Conservation (phyloP, 2,888 invertebrate genomes). For the Lasius fuliginosus region DNA sequence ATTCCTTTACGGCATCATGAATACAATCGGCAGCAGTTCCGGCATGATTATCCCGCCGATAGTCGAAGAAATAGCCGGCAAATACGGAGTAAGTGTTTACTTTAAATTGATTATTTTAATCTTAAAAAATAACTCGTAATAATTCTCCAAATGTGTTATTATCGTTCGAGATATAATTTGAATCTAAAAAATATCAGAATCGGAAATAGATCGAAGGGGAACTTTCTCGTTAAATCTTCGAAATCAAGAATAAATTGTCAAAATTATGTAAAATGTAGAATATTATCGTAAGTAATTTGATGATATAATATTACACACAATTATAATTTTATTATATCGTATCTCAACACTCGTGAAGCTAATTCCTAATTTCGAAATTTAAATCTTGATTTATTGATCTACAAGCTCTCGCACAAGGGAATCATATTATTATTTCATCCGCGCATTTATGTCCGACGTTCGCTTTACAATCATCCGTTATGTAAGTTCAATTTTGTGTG, state of each 20-base stretch:
- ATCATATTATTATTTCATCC: neutral
- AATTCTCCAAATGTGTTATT: neutral
- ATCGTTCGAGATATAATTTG: neutral
- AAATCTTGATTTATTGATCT: neutral
- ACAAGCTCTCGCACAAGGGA: neutral
- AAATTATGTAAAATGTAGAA: neutral
- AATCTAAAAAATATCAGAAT: neutral
- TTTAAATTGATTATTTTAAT: conserved; percentile 15
- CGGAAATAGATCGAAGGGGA: neutral
- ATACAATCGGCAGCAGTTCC: conserved; percentile 90
- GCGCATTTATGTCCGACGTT: neutral
- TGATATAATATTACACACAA: neutral
- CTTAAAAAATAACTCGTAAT: neutral
- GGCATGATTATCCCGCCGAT: conserved; percentile 91
- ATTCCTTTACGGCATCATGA: conserved; percentile 91
- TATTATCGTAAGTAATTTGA: neutral
- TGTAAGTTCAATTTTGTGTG: neutral
- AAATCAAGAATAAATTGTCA: neutral
- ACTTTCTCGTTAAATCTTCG: neutral
- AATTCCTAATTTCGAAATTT: neutral
- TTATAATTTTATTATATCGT: too few species aligned
- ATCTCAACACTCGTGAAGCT: neutral
- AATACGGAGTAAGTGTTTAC: conserved; percentile 86
- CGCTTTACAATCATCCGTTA: neutral
- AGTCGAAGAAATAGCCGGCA: conserved; percentile 89